Percentiles rank a stretch among this genome's conserved stretches.
These are phyloP conservation scores for Scaeva pyrastri DNA, from an alignment of 2,888 invertebrate genomes.

Conservation along the genomic window DNA sequence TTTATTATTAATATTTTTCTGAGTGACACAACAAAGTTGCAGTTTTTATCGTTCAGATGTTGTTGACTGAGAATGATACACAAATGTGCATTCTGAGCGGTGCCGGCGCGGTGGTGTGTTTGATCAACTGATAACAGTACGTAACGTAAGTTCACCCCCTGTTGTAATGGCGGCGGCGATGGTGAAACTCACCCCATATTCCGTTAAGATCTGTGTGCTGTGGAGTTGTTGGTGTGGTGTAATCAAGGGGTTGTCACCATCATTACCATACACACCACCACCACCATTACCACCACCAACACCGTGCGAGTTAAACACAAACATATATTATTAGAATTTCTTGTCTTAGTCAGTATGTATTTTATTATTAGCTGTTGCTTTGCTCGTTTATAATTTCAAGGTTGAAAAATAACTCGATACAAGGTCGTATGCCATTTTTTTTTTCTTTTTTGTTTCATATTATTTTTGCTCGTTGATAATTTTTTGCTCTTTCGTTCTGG, in stretches of 20 bases:
- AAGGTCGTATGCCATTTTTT: constrained; percentile 81
- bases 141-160: too few relatives aligned
- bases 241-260: constrained; percentile 32
- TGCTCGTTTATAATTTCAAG: constrained; percentile 80
- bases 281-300: constrained; percentile 1
- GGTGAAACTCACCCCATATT: not conserved
- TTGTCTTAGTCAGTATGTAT: constrained; percentile 58
- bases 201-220: not conserved
- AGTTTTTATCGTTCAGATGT: constrained; percentile 3
- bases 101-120: constrained; percentile 14
- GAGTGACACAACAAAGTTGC: constrained; percentile 41
- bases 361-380: constrained; percentile 77
- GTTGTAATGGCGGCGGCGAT: not conserved
- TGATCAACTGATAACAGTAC: constrained; percentile 23
- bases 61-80: too few relatives aligned
- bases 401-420: constrained; percentile 84
- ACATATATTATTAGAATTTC: constrained; percentile 50
- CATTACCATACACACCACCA: constrained; percentile 12
- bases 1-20: constrained; percentile 12
- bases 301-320: constrained; percentile 19
- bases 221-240: constrained; percentile 16
- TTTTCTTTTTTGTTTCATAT: not conserved
- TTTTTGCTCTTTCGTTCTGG: constrained; percentile 49
- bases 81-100: constrained; percentile 12
- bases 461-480: constrained; percentile 50